These are phyloP conservation scores for Tachystola acroxantha DNA, from an alignment of 2,888 invertebrate species.

Conservation along the genomic window DNA sequence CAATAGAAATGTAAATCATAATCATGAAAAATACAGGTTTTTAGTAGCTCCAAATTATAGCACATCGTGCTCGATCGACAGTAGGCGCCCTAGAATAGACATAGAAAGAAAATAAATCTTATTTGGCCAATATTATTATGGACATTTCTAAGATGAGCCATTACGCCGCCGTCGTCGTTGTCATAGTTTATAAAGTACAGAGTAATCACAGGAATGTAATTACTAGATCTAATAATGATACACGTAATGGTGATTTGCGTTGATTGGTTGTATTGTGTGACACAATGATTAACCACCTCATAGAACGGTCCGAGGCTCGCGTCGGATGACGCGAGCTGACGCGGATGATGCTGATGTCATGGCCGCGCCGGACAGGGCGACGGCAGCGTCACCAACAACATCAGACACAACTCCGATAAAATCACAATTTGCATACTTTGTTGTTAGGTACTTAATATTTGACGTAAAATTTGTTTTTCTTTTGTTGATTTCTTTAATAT, in stretches of 20 bases:
- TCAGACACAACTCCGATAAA: slow-evolving; percentile 19
- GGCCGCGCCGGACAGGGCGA: slow-evolving; percentile 32
- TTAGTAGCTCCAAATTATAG: background rate
- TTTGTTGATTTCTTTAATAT: no score
- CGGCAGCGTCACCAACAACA: slow-evolving; percentile 32
- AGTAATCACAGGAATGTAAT: no score
- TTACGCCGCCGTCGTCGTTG: no score
- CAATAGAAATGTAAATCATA: background rate
- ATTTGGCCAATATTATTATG: no score
- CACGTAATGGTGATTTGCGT: background rate
- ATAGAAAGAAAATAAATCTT: no score
- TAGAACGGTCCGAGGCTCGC: slow-evolving; percentile 43
- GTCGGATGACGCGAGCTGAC: slow-evolving; percentile 61
- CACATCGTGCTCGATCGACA: no score
- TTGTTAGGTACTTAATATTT: no score
- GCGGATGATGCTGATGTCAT: slow-evolving; percentile 63
- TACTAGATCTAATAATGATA: slow-evolving; percentile 33
- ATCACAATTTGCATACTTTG: background rate
- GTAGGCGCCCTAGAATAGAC: no score
- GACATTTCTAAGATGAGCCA: no score
- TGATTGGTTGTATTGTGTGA: slow-evolving; percentile 48
- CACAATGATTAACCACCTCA: slow-evolving; percentile 50
- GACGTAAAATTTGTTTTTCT: no score
- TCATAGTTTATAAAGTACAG: no score
- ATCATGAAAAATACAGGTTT: background rate